phyloP scores from a whole-genome alignment of 64 coral and sea anemone species.

The Actinia tenebrosa region DNA sequence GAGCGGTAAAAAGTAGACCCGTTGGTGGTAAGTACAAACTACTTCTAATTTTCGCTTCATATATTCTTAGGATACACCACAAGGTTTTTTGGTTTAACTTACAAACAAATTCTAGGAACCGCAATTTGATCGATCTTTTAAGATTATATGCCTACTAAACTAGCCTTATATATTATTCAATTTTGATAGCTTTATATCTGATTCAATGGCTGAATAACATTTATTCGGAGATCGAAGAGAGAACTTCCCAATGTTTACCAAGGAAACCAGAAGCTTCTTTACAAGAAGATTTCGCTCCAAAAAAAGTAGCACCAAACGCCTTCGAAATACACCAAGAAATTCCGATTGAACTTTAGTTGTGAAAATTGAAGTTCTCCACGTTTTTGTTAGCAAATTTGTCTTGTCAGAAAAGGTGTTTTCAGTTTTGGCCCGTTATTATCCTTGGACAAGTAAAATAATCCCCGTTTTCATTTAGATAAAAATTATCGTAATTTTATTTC shows the following conservation, averaged over 20 bases:
- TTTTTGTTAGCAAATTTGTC: background rate
- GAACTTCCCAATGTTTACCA: slow-evolving; percentile 1
- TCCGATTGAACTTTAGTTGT: too few species aligned
- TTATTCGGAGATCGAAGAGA: background rate
- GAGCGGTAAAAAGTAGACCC: slow-evolving; percentile 14
- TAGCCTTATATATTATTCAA: background rate
- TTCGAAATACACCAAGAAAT: too few species aligned
- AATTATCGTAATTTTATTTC: background rate
- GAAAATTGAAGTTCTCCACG: too few species aligned
- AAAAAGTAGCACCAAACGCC: background rate
- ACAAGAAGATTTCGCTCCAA: too few species aligned
- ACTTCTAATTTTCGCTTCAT: background rate
- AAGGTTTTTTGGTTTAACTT: background rate
- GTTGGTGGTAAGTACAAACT: background rate
- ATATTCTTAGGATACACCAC: background rate
- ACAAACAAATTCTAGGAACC: background rate
- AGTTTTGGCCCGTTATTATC: background rate
- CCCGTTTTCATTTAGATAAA: background rate
- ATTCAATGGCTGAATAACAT: background rate
- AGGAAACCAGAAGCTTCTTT: background rate
- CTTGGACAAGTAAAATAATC: background rate
- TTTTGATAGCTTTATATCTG: background rate
- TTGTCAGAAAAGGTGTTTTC: background rate
- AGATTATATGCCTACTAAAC: background rate
- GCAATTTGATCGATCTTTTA: background rate